Evolutionary conservation across 2,888 invertebrate genomes (phyloP).

Genomic region (Drepanosiphum platanoidis): DNA sequence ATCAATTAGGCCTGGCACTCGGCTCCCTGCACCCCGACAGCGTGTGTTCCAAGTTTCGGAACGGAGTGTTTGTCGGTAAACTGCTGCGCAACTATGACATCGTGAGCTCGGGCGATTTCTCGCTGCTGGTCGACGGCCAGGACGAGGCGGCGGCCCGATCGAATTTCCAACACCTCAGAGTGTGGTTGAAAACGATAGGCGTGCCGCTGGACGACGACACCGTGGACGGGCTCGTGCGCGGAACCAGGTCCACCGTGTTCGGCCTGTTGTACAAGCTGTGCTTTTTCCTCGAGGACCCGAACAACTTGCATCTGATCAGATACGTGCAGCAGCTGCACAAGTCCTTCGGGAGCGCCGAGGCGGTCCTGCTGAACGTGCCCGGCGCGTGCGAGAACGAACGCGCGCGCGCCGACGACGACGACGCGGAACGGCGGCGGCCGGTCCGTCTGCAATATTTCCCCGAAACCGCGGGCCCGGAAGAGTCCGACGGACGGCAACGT

Average conservation of each 20-base stretch:
- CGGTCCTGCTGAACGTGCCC: background rate
- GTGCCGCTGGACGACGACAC: constrained; percentile 24
- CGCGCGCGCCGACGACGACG: background rate
- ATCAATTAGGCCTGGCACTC: too few relatives aligned
- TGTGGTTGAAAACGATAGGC: constrained; percentile 6
- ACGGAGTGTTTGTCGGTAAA: too few relatives aligned
- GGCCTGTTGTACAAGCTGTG: constrained; percentile 43
- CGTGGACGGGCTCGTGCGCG: background rate
- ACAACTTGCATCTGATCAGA: background rate
- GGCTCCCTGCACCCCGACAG: too few relatives aligned
- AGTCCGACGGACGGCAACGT: background rate
- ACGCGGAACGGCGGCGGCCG: background rate
- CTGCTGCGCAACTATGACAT: too few relatives aligned
- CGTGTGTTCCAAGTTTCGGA: too few relatives aligned
- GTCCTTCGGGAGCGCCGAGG: background rate
- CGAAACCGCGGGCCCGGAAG: too few relatives aligned
- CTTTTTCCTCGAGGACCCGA: background rate
- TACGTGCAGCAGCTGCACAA: background rate
- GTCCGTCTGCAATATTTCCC: too few relatives aligned
- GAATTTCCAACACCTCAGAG: background rate
- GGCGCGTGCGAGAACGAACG: background rate
- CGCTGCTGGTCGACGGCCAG: background rate
- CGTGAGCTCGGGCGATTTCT: too few relatives aligned
- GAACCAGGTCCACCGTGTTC: background rate
- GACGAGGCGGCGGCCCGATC: constrained; percentile 3